These are phyloP conservation scores for Mesorhabditis belari DNA, from an alignment of 2,888 invertebrate genomes.

Conservation along the genomic window DNA sequence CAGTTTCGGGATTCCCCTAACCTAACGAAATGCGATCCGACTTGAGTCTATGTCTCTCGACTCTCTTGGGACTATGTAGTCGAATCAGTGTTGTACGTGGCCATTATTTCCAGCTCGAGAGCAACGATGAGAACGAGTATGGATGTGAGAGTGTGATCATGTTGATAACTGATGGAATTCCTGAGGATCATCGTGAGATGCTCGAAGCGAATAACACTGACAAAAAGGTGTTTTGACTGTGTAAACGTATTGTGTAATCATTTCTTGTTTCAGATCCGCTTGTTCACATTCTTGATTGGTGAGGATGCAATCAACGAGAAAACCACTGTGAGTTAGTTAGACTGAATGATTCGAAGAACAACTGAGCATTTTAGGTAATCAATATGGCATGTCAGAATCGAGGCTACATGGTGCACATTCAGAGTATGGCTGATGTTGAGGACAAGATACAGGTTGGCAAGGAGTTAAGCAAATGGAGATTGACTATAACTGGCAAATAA, in stretches of 20 bases:
- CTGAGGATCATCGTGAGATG: conserved; percentile 83
- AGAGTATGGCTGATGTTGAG: conserved; percentile 90
- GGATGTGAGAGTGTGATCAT: conserved; percentile 96
- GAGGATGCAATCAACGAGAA: conserved; percentile 82
- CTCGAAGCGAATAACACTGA: conserved; percentile 86
- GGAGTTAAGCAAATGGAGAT: conserved; percentile 11
- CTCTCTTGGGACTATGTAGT: no score
- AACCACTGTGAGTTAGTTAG: no score
- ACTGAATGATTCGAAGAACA: no score
- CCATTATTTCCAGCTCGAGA: no score
- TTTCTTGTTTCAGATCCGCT: conserved; percentile 69
- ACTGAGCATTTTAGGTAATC: conserved; percentile 63
- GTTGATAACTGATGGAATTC: conserved; percentile 96
- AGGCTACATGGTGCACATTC: conserved; percentile 82
- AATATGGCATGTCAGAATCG: conserved; percentile 98
- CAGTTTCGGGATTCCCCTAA: no score
- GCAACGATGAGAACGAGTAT: no score
- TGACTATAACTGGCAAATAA: neutral
- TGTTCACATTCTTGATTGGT: conserved; percentile 96
- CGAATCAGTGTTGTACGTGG: no score
- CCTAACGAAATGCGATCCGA: no score
- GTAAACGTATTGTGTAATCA: no score
- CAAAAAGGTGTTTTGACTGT: conserved; percentile 50
- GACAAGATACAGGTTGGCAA: conserved; percentile 73
- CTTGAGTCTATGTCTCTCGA: no score